Evolutionary conservation across 2,113 vertebrate species (phyloP), one percentile per base, ranked within the genome.

Genomic region (Syngnathus scovelli): DNA sequence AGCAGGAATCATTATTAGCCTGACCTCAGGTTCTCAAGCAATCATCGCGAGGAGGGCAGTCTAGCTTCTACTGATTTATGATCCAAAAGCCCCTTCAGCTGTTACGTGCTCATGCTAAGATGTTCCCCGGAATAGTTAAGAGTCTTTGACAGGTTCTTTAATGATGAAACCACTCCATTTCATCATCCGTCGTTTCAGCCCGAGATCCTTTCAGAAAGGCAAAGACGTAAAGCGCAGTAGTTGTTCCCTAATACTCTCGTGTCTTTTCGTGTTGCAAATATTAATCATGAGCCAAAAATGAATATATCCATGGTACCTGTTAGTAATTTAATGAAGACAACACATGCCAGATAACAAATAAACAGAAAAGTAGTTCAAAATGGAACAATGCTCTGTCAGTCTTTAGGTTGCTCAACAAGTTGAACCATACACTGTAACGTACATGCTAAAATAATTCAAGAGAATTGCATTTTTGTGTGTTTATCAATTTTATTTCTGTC

Each of bases 1-100:
- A 64, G 77, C 78, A 78, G 77, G 75, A 78, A 78, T 79, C 80
- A 82, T 85, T 83, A 86, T 80, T 71, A 82, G 75, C 78, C 82
- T 80, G 83, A 85, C 82, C 83, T 64, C 64, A 63, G 63, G 71
- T 72, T 74, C 78, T 80, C 64, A 51, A 66, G 75, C 67, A 72
- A 65, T 86, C 79, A 74, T 16, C 13, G 61, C 64, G 66, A 55
- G 48, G 66, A 80, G 77, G 80, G 83, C 70, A 61, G 59, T 7
- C 38, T 27, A 12, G 36, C 49, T 52, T 67, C 36, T 1, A 9
- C 75, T 81, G 78, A 76, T 71, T 48, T 67, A 78, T 70, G 78
- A 69, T 16, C 12, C 41, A 54, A 23, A 7, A 44, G 64, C 79
- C 72, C 66, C 83, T 81, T 66, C 59, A 64, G 66, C 75, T 39